phyloP scores from a whole-genome alignment of 1,140 invertebrate species.

The Portunus trituberculatus region DNA sequence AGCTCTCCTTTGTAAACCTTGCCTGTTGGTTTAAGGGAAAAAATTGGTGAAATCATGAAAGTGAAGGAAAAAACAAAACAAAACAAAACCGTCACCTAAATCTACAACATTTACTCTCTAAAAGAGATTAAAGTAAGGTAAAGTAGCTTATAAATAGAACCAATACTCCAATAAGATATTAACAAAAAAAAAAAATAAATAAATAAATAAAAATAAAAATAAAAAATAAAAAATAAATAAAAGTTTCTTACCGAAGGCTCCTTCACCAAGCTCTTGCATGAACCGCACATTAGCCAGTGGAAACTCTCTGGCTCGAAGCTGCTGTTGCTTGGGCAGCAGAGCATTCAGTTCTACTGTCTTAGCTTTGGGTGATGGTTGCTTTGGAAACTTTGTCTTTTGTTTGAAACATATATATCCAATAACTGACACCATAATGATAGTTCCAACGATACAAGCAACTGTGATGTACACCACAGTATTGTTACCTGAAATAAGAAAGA shows the following conservation, averaged over 20 bases:
- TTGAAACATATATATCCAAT: constrained; percentile 78
- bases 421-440: constrained; percentile 79
- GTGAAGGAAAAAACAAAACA: not conserved
- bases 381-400: constrained; percentile 68
- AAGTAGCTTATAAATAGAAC: not conserved
- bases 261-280: constrained; percentile 96
- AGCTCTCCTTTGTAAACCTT: constrained; percentile 97
- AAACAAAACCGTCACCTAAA: not conserved
- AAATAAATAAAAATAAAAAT: not conserved
- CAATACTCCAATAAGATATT: not conserved
- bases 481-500: constrained; percentile 56
- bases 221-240: not conserved
- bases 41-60: not conserved
- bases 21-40: constrained; percentile 80
- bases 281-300: constrained; percentile 92
- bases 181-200: not conserved
- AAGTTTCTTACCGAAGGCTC: constrained; percentile 90
- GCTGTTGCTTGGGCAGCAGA: constrained; percentile 83
- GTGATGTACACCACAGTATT: constrained; percentile 76
- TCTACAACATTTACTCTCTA: not conserved
- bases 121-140: not conserved
- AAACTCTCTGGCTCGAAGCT: constrained; percentile 81
- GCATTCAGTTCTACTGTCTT: constrained; percentile 88
- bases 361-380: constrained; percentile 72
- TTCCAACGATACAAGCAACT: constrained; percentile 85